These are phyloP conservation scores for Penaeus monodon DNA, from an alignment of 2,888 invertebrate species.

Conservation along the genomic window DNA sequence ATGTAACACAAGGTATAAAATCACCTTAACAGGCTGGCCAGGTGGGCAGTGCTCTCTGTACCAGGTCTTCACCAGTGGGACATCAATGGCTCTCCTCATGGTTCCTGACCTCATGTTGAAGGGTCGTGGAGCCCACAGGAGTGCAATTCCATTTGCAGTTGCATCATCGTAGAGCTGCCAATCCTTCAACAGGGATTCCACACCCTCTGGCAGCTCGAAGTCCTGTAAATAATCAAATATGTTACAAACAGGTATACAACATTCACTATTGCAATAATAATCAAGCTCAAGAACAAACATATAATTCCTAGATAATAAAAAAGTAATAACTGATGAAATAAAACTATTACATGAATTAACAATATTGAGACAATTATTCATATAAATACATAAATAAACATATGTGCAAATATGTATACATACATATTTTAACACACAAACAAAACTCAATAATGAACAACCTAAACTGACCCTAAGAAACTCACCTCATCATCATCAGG, in stretches of 20 bases:
- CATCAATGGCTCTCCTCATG: conserved; percentile 92
- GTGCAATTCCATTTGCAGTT: conserved; percentile 97
- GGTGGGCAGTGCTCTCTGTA: conserved; percentile 85
- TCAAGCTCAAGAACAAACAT: background rate
- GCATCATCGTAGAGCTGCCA: conserved; percentile 97
- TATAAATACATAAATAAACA: background rate
- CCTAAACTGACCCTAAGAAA: background rate
- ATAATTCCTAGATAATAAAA: no score
- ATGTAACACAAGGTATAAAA: conserved; percentile 69
- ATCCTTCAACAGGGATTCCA: conserved; percentile 93
- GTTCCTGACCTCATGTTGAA: conserved; percentile 97
- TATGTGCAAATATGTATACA: no score
- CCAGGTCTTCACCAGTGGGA: conserved; percentile 98
- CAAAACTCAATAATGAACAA: no score
- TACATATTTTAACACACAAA: no score
- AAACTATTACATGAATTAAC: no score
- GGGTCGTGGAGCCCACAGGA: conserved; percentile 97
- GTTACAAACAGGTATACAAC: background rate
- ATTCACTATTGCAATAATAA: background rate
- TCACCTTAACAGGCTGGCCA: conserved; percentile 97
- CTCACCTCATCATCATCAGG: conserved; percentile 91
- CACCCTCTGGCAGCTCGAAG: conserved; percentile 89
- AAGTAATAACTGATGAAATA: no score
- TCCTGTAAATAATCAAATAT: conserved; percentile 74
- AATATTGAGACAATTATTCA: no score